phyloP scores from a whole-genome alignment of 2,888 invertebrate species.

The Disparrhopalites patrizii region DNA sequence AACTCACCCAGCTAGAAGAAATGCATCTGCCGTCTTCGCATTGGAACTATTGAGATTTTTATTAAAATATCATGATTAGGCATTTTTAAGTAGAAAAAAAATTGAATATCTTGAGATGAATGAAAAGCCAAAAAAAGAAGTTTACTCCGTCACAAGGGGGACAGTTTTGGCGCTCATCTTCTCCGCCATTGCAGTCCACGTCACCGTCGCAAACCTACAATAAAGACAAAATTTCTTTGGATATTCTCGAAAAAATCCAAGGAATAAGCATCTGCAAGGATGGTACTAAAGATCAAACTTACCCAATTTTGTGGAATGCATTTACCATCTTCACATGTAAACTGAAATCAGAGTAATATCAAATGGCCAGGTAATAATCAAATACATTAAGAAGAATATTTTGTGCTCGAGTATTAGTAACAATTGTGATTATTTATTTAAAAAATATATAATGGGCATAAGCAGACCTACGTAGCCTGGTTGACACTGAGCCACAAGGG shows the following conservation, averaged over 20 bases:
- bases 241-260: no score
- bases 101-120: no score
- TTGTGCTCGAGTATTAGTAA: no score
- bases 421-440: no score
- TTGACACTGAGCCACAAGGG: no score
- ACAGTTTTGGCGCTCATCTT: background rate
- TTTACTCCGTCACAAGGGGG: background rate
- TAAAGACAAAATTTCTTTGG: background rate
- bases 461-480: no score
- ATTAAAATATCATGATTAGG: background rate
- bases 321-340: background rate
- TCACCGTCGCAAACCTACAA: background rate
- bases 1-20: background rate
- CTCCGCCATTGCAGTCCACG: background rate
- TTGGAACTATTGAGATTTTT: background rate
- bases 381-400: no score
- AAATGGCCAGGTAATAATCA: no score
- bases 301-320: background rate
- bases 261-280: no score
- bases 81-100: no score
- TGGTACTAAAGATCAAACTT: no score
- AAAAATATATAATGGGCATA: no score
- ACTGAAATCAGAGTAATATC: background rate
- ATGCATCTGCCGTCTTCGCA: background rate
- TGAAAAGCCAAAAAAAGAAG: background rate